Evolutionary conservation across 2,888 invertebrate species (phyloP).

Genomic region (Ophion slaviceki): DNA sequence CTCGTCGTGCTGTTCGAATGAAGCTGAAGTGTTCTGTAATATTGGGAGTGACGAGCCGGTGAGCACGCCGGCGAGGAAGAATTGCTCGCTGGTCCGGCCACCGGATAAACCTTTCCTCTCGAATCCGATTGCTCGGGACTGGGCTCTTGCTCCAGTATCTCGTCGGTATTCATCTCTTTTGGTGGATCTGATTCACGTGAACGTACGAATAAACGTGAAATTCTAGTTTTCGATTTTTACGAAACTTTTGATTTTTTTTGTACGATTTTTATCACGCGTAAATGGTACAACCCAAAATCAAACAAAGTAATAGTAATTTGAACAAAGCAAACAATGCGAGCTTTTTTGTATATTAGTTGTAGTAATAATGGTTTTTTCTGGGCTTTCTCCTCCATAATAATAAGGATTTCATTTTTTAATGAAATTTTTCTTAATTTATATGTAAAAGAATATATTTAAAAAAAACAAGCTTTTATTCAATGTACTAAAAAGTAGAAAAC

Average conservation of each 20-base stretch:
- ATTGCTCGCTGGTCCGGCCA: conserved; percentile 71
- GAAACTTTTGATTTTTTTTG: background rate
- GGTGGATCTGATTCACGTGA: conserved; percentile 61
- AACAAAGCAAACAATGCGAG: too few species aligned
- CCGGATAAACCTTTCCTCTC: conserved; percentile 74
- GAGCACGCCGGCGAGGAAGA: conserved; percentile 78
- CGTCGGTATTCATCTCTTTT: conserved; percentile 70
- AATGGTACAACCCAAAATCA: too few species aligned
- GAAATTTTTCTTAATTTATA: too few species aligned
- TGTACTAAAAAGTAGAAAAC: too few species aligned
- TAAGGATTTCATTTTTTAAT: too few species aligned
- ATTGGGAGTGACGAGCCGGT: conserved; percentile 78
- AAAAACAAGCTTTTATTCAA: too few species aligned
- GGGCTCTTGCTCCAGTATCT: conserved; percentile 69
- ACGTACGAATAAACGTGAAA: background rate
- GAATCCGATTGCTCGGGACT: conserved; percentile 72
- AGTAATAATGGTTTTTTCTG: too few species aligned
- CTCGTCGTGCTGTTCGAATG: conserved; percentile 74
- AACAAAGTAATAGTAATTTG: too few species aligned
- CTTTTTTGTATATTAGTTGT: too few species aligned
- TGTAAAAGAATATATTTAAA: too few species aligned
- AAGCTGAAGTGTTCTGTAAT: conserved; percentile 80
- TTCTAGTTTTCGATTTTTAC: background rate
- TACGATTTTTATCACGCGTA: too few species aligned
- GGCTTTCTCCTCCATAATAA: too few species aligned